These are phyloP conservation scores for Pogonocherus hispidulus DNA, from an alignment of 2,888 invertebrate species.

Conservation along the genomic window DNA sequence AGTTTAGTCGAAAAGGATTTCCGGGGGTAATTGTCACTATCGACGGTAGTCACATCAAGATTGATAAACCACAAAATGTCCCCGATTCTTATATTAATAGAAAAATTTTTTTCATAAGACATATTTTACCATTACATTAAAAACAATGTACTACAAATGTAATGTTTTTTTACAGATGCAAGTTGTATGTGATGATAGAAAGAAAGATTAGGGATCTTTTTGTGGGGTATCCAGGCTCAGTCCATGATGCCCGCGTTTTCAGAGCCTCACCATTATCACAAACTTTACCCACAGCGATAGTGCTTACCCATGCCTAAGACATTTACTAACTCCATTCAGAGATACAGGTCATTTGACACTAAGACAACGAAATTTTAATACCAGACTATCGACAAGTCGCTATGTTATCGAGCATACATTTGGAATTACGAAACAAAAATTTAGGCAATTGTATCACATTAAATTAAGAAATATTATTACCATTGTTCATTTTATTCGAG, in stretches of 20 bases:
- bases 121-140: no score
- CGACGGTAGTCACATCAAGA: no score
- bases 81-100: no score
- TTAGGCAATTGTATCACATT: background rate
- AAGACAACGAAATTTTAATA: background rate
- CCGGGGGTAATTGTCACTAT: no score
- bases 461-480: no score
- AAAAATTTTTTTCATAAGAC: no score
- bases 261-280: background rate
- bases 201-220: background rate
- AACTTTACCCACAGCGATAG: background rate
- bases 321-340: background rate
- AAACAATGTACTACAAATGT: no score
- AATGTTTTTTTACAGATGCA: no score
- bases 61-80: no score
- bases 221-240: background rate
- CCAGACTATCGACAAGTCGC: background rate
- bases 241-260: background rate
- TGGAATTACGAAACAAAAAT: background rate
- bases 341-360: background rate
- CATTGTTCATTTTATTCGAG: background rate
- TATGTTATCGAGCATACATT: background rate
- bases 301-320: background rate
- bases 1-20: no score
- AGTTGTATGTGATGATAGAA: background rate